These are phyloP conservation scores for Hypena proboscidalis DNA, from an alignment of 2,888 invertebrate species.

Conservation along the genomic window DNA sequence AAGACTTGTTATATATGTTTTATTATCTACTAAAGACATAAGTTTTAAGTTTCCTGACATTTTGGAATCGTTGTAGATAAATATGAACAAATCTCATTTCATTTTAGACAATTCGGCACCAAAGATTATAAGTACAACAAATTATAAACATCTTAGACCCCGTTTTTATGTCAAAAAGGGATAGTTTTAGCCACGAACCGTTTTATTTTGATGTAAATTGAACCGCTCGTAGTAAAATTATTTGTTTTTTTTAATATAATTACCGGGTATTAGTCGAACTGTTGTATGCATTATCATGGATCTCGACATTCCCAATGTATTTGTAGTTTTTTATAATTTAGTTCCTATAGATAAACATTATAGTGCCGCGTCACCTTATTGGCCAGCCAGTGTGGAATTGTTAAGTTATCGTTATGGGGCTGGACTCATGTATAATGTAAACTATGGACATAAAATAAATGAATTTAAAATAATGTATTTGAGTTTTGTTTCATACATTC, in stretches of 20 bases:
- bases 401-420: slow-evolving; percentile 44
- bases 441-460: slow-evolving; percentile 42
- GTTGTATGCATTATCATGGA: slow-evolving; percentile 57
- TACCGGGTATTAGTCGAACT: too few relatives aligned
- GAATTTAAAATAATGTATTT: slow-evolving; percentile 36
- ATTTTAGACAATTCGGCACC: slow-evolving; percentile 62
- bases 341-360: slow-evolving; percentile 47
- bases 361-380: slow-evolving; percentile 52
- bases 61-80: slow-evolving; percentile 44
- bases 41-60: slow-evolving; percentile 41
- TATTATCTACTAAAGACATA: slow-evolving; percentile 40
- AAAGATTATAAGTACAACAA: slow-evolving; percentile 73
- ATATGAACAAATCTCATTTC: slow-evolving; percentile 42
- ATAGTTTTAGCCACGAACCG: background rate
- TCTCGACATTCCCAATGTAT: slow-evolving; percentile 79
- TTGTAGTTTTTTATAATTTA: slow-evolving; percentile 58
- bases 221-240: too few relatives aligned
- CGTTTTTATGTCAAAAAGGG: slow-evolving; percentile 43
- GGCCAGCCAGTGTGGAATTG: slow-evolving; percentile 43
- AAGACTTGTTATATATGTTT: slow-evolving; percentile 69
- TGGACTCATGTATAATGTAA: slow-evolving; percentile 46
- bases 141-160: slow-evolving; percentile 27
- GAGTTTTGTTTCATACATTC: slow-evolving; percentile 10
- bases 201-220: too few relatives aligned
- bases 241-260: background rate